Conservation (phyloP, 2,113 vertebrate genomes). For the Stictonetta naevosa region DNA sequence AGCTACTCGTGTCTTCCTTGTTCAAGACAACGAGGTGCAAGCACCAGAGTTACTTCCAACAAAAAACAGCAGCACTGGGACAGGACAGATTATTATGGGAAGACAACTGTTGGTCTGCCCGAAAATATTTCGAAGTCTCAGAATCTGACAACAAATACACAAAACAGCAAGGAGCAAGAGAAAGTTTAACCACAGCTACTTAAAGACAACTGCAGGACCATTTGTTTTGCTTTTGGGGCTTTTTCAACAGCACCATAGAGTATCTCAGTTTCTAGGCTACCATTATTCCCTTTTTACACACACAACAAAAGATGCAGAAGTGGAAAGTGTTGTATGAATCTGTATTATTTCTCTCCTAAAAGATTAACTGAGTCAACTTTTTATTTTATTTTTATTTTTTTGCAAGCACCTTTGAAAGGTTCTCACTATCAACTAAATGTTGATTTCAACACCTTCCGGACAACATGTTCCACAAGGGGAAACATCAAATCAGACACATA, state of each 20-base stretch:
- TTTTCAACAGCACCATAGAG: not conserved
- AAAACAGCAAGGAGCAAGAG: not conserved
- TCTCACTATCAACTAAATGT: not conserved
- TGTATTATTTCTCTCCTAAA: not conserved
- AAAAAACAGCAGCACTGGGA: not conserved
- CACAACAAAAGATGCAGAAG: not conserved
- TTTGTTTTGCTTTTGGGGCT: not conserved
- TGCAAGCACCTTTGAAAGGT: not conserved
- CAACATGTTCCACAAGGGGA: constrained; percentile 6
- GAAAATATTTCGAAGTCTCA: not conserved
- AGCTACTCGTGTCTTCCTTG: not conserved
- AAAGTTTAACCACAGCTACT: not conserved
- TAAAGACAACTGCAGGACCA: not conserved
- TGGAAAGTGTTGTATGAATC: not conserved
- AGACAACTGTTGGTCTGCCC: not conserved
- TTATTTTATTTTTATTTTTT: not conserved
- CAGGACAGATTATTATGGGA: not conserved
- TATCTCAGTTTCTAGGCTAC: not conserved
- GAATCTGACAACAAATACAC: not conserved
- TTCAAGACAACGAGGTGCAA: not conserved
- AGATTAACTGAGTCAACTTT: not conserved
- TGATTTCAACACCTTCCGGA: not conserved
- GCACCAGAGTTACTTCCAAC: not conserved
- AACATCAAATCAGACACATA: not conserved
- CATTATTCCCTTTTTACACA: not conserved